These are phyloP conservation scores for Zaprionus kolodkinae DNA, from an alignment of 1,140 invertebrate genomes.

Conservation along the genomic window DNA sequence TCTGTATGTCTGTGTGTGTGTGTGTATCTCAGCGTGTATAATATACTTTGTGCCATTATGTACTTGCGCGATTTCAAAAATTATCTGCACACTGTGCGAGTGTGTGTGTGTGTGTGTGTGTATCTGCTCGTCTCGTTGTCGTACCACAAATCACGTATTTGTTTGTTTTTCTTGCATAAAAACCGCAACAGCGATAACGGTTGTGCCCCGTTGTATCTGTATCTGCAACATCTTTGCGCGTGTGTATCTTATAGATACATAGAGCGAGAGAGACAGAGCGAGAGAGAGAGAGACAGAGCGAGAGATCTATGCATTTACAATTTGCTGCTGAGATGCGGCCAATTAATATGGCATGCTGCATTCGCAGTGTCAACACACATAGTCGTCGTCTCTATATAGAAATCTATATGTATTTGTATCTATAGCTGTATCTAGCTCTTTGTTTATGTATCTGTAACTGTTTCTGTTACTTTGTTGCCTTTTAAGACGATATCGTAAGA, in stretches of 20 bases:
- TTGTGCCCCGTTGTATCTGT: conserved; percentile 25
- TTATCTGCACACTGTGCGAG: conserved; percentile 33
- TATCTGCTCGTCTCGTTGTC: conserved; percentile 26
- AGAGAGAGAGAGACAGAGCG: not conserved
- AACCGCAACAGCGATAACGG: conserved; percentile 60
- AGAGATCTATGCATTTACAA: conserved; percentile 5
- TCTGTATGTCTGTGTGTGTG: conserved; percentile 7
- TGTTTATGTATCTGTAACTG: not conserved
- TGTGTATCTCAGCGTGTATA: conserved; percentile 9
- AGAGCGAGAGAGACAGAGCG: conserved; percentile 22
- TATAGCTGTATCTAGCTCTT: conserved; percentile 1
- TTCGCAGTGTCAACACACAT: conserved; percentile 35
- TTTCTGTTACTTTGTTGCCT: no score
- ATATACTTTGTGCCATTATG: conserved; percentile 37
- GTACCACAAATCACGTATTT: conserved; percentile 67
- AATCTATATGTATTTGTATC: not conserved
- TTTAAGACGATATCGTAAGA: no score
- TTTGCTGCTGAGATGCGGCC: not conserved
- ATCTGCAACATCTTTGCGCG: conserved; percentile 20
- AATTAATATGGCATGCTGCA: conserved; percentile 20
- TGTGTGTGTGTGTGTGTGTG: conserved; percentile 34
- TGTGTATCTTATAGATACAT: conserved; percentile 58
- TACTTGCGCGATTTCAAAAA: conserved; percentile 16
- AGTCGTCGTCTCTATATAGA: not conserved
- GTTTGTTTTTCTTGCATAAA: conserved; percentile 53